Evolutionary conservation across 2,888 invertebrate genomes (phyloP).

Genomic region (Theretra japonica): DNA sequence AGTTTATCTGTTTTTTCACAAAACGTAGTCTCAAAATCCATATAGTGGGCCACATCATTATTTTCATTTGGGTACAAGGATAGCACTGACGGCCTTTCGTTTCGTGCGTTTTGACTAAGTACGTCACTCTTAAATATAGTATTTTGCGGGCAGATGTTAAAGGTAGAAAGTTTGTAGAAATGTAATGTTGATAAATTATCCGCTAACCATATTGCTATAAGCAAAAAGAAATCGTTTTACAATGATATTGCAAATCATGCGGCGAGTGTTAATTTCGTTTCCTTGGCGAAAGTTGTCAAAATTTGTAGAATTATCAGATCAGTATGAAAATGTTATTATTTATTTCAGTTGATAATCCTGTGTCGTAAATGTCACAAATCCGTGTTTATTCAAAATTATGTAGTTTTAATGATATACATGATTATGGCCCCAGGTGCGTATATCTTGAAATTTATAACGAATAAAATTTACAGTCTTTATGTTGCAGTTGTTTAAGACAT

Average conservation of each 20-base stretch:
- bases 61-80: no score
- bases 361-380: neutral
- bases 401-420: neutral
- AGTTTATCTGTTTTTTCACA: no score
- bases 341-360: neutral
- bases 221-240: slow-evolving; percentile 6
- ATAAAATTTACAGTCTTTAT: no score
- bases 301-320: neutral
- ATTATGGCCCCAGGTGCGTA: neutral
- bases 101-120: no score
- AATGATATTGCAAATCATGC: slow-evolving; percentile 1
- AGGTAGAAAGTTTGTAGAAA: neutral
- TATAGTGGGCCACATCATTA: no score
- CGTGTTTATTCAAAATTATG: neutral
- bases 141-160: neutral
- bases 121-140: neutral
- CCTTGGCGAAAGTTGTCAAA: slow-evolving; percentile 9
- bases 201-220: neutral
- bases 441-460: no score
- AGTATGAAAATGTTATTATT: slow-evolving; percentile 8
- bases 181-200: neutral
- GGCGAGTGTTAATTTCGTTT: neutral
- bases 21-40: no score
- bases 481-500: no score
- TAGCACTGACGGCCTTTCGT: no score